These are phyloP conservation scores for Araneus ventricosus DNA, from an alignment of 1,140 invertebrate genomes.

Conservation along the genomic window DNA sequence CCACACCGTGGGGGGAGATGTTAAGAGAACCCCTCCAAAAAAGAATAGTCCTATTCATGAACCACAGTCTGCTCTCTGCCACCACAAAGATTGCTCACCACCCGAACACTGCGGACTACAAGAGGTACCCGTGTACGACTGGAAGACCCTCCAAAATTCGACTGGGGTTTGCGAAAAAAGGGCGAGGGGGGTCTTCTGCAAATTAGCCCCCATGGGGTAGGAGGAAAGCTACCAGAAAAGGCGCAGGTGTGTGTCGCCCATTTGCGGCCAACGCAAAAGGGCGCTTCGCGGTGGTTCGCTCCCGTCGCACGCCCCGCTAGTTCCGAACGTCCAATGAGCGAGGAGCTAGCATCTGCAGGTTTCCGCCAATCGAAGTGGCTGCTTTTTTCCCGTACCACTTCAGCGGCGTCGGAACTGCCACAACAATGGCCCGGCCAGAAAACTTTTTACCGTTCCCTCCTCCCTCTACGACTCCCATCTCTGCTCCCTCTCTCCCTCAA, in stretches of 20 bases:
- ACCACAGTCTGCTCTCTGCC: conserved; percentile 27
- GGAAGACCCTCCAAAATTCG: conserved; percentile 31
- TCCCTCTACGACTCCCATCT: background rate
- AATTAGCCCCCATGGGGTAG: conserved; percentile 66
- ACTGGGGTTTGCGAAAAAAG: conserved; percentile 4
- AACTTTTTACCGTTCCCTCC: conserved; percentile 44
- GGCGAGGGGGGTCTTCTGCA: conserved; percentile 22
- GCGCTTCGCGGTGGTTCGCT: conserved; percentile 67
- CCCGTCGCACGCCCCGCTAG: conserved; percentile 67
- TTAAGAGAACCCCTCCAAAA: background rate
- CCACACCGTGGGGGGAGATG: background rate
- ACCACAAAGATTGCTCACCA: conserved; percentile 45
- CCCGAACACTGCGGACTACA: conserved; percentile 7
- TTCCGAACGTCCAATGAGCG: conserved; percentile 52
- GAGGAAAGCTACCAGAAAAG: conserved; percentile 52
- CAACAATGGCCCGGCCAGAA: conserved; percentile 44
- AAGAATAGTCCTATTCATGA: conserved; percentile 28
- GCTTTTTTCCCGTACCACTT: conserved; percentile 59
- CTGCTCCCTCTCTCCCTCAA: background rate
- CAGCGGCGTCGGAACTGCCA: conserved; percentile 64
- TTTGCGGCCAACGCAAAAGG: conserved; percentile 72
- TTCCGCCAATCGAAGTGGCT: conserved; percentile 70
- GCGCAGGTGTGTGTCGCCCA: conserved; percentile 70
- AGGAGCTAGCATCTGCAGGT: conserved; percentile 65
- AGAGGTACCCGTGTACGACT: conserved; percentile 48